Base-by-base conservation (phyloP, 2,797 vertebrate genomes). In the Carduelis carduelis region DNA sequence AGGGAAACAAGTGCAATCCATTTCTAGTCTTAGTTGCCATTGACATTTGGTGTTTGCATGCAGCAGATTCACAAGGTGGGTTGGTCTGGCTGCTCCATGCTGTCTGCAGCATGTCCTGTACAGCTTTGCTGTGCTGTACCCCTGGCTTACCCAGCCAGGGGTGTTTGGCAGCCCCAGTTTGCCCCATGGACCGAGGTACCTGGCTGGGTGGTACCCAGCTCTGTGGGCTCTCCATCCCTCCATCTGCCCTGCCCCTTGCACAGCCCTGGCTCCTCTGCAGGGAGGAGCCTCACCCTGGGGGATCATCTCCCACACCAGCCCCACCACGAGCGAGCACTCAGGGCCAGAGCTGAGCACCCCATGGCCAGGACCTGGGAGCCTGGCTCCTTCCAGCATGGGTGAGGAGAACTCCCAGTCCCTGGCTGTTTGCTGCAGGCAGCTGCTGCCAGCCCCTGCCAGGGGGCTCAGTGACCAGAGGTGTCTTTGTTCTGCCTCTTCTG, bases 1-100 rank as follows among this genome's bases (percentile, higher is more conserved):
- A 95, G 82, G 92, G 95, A 95, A 96, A 94, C 60, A 83, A 95
- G 93, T 87, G 87, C 95, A 89, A 87, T 95, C 90, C 93, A 91
- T 95, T 85, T 92, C 59, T 88, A 93, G 63, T 89, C 95, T 95
- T 93, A 92, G 90, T 81, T 95, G 96, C 93, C 90, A 91, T 79
- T 97, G 85, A 13, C 92, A 85, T 72, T 96, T 90, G 95, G 93
- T 96, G 66, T 85, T 96, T 98, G 97, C 97, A 97, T 97, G 97
- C 93, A 70, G 88, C 85, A 69, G 79, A 53, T 96, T 69, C 82
- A 13, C 70, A 77, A 70, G 88, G 90, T 34, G 91, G 93, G 37
- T 32, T 60, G 63, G 50, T 85, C 34, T 61, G 53, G 6, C 92
- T 96, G 94, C 95, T 92, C 77, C 91, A 14, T 37, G 50, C 39